Percentiles rank a stretch among this genome's conserved stretches.
phyloP scores from a whole-genome alignment of 1,140 invertebrate species.

The Lithobius niger region DNA sequence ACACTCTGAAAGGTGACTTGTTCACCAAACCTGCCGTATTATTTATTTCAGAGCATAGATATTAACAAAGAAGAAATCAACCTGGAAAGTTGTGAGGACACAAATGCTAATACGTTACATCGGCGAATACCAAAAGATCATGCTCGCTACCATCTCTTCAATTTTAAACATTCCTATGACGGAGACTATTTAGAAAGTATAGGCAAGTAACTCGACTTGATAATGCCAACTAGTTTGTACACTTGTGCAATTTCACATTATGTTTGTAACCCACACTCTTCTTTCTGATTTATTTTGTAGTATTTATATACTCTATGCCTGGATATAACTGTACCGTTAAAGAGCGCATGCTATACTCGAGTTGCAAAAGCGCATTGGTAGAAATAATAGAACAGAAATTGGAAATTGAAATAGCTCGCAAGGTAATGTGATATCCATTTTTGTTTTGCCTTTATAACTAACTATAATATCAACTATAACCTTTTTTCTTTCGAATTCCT shows the following conservation, averaged over 20 bases:
- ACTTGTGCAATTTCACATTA: too few species aligned
- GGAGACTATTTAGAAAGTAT: conserved; percentile 71
- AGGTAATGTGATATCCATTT: conserved; percentile 43
- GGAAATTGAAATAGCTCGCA: conserved; percentile 64
- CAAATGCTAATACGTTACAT: conserved; percentile 48
- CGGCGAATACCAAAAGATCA: conserved; percentile 63
- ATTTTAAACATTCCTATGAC: conserved; percentile 82
- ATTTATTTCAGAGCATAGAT: conserved; percentile 38
- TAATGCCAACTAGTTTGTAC: too few species aligned
- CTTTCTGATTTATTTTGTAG: conserved; percentile 48
- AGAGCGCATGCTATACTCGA: conserved; percentile 95
- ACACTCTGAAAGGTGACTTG: too few species aligned
- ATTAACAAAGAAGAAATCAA: conserved; percentile 61
- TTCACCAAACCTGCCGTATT: too few species aligned
- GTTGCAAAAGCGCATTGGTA: conserved; percentile 78
- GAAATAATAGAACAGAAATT: conserved; percentile 51
- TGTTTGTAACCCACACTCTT: too few species aligned
- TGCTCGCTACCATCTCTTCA: conserved; percentile 83
- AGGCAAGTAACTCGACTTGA: conserved; percentile 50
- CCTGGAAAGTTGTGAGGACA: conserved; percentile 47
- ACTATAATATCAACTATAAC: too few species aligned
- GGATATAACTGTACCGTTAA: conserved; percentile 86
- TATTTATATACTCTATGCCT: conserved; percentile 97
- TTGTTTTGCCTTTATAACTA: background rate
- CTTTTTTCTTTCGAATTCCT: too few species aligned